Conservation (phyloP, 35 echinoderm and acorn worm species). For the Apostichopus californicus region DNA sequence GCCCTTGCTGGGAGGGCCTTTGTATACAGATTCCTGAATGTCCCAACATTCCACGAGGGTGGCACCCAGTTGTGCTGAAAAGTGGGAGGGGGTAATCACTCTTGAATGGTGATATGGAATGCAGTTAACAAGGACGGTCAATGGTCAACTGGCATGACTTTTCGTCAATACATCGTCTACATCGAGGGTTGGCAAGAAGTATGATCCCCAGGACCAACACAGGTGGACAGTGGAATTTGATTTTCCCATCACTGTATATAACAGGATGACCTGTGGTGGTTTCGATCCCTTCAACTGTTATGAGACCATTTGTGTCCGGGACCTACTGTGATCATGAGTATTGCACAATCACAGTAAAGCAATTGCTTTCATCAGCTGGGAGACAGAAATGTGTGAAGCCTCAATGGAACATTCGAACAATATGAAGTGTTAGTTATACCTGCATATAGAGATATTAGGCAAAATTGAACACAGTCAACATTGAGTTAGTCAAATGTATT, state of each 20-base stretch:
- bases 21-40: slow-evolving; percentile 37
- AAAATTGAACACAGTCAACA: background rate
- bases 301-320: slow-evolving; percentile 5
- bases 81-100: background rate
- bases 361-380: slow-evolving; percentile 25
- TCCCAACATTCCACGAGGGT: background rate
- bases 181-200: background rate
- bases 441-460: background rate
- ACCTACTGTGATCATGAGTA: slow-evolving; percentile 9
- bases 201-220: slow-evolving; percentile 12
- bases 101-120: background rate
- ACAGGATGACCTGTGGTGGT: background rate
- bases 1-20: slow-evolving; percentile 23
- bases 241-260: background rate
- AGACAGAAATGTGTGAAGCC: slow-evolving; percentile 15
- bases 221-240: background rate
- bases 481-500: background rate
- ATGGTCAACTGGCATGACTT: background rate
- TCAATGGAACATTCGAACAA: background rate
- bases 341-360: background rate
- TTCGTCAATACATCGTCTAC: no score
- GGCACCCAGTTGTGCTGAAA: background rate
- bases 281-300: background rate
- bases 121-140: slow-evolving; percentile 22
- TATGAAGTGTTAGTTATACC: no score